These are phyloP conservation scores for Caloenas nicobarica DNA, from an alignment of 2,113 vertebrate genomes.

Conservation along the genomic window DNA sequence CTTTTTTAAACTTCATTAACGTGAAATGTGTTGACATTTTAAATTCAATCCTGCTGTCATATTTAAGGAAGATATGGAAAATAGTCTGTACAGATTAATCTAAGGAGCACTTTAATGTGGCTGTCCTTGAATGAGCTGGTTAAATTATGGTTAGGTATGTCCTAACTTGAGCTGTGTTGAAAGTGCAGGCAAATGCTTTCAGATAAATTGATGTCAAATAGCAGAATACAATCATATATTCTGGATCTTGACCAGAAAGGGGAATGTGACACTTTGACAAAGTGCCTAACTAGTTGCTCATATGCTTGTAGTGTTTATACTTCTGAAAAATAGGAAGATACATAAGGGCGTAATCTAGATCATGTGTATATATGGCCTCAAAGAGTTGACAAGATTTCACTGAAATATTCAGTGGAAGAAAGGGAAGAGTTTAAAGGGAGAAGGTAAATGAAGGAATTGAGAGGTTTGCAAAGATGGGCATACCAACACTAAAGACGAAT, in stretches of 20 bases:
- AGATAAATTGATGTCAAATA: constrained; percentile 20
- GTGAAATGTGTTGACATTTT: constrained; percentile 51
- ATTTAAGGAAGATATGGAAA: constrained; percentile 56
- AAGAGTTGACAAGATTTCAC: neutral
- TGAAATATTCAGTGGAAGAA: neutral
- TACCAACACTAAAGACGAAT: neutral
- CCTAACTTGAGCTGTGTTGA: neutral
- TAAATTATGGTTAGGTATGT: constrained; percentile 13
- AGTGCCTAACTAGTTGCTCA: neutral
- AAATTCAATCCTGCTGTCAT: constrained; percentile 37
- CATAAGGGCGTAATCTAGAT: neutral
- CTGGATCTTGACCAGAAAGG: neutral
- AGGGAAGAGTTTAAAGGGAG: neutral
- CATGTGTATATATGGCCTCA: neutral
- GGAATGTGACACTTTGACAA: neutral
- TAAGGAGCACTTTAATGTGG: constrained; percentile 15
- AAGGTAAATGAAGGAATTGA: neutral
- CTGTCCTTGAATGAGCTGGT: constrained; percentile 15
- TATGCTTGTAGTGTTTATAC: neutral
- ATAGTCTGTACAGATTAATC: constrained; percentile 41
- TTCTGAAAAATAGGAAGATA: neutral
- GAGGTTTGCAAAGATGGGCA: neutral
- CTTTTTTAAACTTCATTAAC: constrained; percentile 34
- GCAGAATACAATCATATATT: neutral
- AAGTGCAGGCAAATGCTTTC: constrained; percentile 14